A percentile compares a stretch with the other conserved stretches of the same genome.
Evolutionary conservation across 2,113 vertebrate genomes (phyloP).

Genomic region (Pseudonaja textilis): DNA sequence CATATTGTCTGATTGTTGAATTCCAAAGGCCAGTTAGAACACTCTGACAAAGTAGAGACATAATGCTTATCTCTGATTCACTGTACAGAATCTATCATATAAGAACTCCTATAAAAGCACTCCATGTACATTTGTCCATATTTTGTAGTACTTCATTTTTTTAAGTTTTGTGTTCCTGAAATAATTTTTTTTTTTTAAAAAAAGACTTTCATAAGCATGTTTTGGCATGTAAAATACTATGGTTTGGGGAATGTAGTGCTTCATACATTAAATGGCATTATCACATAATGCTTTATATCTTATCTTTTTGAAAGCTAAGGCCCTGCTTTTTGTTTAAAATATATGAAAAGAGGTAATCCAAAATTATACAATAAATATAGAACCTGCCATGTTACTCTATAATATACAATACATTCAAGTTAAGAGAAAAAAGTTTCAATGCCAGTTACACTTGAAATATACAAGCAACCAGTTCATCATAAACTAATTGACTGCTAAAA

Average conservation of each 20-base stretch:
- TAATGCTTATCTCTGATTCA: background rate
- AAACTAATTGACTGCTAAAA: conserved; percentile 64
- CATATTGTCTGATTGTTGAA: background rate
- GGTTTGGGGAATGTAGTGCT: conserved; percentile 42
- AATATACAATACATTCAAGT: conserved; percentile 79
- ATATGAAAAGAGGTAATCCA: conserved; percentile 76
- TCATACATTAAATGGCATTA: conserved; percentile 63
- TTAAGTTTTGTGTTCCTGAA: conserved; percentile 49
- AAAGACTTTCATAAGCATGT: conserved; percentile 62
- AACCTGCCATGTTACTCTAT: conserved; percentile 75
- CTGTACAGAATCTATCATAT: background rate
- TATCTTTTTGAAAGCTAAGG: conserved; percentile 74
- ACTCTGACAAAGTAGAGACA: background rate
- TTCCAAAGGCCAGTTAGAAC: background rate
- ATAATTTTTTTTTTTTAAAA: conserved; percentile 22
- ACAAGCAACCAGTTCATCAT: conserved; percentile 63
- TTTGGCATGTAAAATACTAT: conserved; percentile 66
- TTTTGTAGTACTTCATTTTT: conserved; percentile 61
- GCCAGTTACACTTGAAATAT: conserved; percentile 64
- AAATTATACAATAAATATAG: conserved; percentile 80
- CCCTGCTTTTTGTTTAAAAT: conserved; percentile 66
- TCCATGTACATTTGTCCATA: rapidly evolving
- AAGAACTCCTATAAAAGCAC: background rate
- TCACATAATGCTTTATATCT: conserved; percentile 62
- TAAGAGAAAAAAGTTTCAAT: conserved; percentile 65